Evolutionary conservation across 2,797 vertebrate genomes (phyloP), one percentile per base, ranked within the genome.

Genomic region (Ficedula albicollis): DNA sequence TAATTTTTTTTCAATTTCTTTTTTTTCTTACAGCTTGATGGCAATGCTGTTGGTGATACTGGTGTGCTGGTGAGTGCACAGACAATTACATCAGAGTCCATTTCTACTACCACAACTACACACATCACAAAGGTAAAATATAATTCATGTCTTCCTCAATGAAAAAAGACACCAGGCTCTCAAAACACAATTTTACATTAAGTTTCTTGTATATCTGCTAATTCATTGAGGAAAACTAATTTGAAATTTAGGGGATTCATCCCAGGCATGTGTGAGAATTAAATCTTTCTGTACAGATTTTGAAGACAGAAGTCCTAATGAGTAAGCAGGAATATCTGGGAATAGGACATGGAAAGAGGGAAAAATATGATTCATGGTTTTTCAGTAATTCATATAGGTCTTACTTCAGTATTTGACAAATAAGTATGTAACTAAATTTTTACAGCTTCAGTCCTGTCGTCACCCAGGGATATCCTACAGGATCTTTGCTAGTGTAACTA

Each of bases 91-190:
- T 99, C 99, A 29, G 99, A 99, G 96, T 99, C 99, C 32, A 95
- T 99, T 97, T 99, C 99, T 69, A 99, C 99, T 64, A 99, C 99
- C 13, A 99, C 99, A 56, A 99, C 99, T 84, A 99, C 99, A 95
- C 99, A 99, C 97, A 99, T 99, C 95, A 99, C 99, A 91, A 99
- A 99, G 99, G 99, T 99, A 98, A 95, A 52, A 73, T 36, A 18
- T 2, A 39, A 41, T 41, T 62, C 13, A 13, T 52, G 27, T 48
- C 7, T 73, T 38, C 64, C 17, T 66, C 39, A 59, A 56, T 6
- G 64, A 2, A 62, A 92, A 83, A 51, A 43, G 19, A 32, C 5
- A 22, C 6, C 0, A 1, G 46, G 30, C 27, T 10, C 26, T 85
- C 43, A 59, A 55, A 87, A 43, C 54, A 19, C 38, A 67, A 32